Conservation (phyloP, 2,888 invertebrate species). For the Subacronicta megacephala region DNA sequence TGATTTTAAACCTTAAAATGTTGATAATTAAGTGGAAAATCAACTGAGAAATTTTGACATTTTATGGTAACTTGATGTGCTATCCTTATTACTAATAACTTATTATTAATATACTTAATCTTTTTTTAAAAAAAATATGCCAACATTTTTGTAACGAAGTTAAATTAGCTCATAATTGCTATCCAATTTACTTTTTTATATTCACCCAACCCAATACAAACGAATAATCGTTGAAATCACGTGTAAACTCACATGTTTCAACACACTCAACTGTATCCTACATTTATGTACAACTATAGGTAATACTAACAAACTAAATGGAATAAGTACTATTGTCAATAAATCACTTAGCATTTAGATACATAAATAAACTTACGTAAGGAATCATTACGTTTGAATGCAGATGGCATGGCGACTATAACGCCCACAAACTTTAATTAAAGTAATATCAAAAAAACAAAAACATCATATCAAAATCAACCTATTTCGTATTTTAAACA, state of each 20-base stretch:
- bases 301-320: not conserved
- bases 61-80: too few relatives aligned
- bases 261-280: not conserved
- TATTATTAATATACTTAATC: too few relatives aligned
- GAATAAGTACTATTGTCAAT: conserved; percentile 5
- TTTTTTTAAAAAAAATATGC: too few relatives aligned
- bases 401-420: conserved; percentile 41
- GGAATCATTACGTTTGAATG: conserved; percentile 10
- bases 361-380: not conserved
- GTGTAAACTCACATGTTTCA: conserved; percentile 20
- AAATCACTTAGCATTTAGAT: conserved; percentile 1
- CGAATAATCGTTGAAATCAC: conserved; percentile 12
- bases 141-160: not conserved
- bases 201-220: not conserved
- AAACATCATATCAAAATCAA: too few relatives aligned
- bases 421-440: conserved; percentile 22
- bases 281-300: not conserved
- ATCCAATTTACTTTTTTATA: not conserved
- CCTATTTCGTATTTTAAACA: too few relatives aligned
- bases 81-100: too few relatives aligned
- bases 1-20: too few relatives aligned
- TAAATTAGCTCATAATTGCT: too few relatives aligned
- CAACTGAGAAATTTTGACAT: too few relatives aligned
- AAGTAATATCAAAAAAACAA: not conserved
- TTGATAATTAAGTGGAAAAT: too few relatives aligned